Base-by-base conservation (phyloP, 2,888 invertebrate species). In the Atrina japonica region DNA sequence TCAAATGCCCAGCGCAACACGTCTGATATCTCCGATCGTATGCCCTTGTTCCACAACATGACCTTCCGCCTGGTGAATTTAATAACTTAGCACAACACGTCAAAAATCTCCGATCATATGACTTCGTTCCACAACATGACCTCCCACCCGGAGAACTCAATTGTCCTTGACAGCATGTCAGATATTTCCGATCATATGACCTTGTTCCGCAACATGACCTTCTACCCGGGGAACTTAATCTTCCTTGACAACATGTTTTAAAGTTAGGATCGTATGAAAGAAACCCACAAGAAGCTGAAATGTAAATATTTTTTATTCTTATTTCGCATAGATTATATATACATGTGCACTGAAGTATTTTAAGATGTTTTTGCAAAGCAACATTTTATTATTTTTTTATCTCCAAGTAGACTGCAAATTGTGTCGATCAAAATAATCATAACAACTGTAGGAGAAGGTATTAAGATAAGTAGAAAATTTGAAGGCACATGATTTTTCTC, bases 181-280 rank as follows among this genome's bases (percentile, higher is more conserved):
- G 2, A 41, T 25, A 65, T 27, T 35, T 25, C 18, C 53, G 65
- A n/a, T 40, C 30, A 30, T 65, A 65, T 27, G 29, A 27, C 23
- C 53, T 18, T 16, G 25, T 25, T 45, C 65, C 65, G 30, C 65
- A 65, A 21, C 63, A 63, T 5, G 23, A 52, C n/a, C n/a, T 35
- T 16, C 63, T 41, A 0, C 63, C 63, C 1, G 63, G 63, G 18
- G 41, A 21, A 21, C 50, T 63, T 5, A 63, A 40, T n/a, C 18
- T 18, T 11, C 63, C 63, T n/a, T 63, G 35, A 9, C 63, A 63
- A 18, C 63, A 63, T 3, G 63, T 52, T 52, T 52, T 30, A 23
- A 23, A 63, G 7, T 30, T 23, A 9, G 63, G 52, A 3, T 29
- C 40, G 41, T 63, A 63, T 16, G 40, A 18, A 25, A 40, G 35